A percentile compares a stretch with the other conserved stretches of the same genome.
These are phyloP conservation scores for Ips typographus DNA, from an alignment of 1,140 invertebrate species.

Conservation along the genomic window DNA sequence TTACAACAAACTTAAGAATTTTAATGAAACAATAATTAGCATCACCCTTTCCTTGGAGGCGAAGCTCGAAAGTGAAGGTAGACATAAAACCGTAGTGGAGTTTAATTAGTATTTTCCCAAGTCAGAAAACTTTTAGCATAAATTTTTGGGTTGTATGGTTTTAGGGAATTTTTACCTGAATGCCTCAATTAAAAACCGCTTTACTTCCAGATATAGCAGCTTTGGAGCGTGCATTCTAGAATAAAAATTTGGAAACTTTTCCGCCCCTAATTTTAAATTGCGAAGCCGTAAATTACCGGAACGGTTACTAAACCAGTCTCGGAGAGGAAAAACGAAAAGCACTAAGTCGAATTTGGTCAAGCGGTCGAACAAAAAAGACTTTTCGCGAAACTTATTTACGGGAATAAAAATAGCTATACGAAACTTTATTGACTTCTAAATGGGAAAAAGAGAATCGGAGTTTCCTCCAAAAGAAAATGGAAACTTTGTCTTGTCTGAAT, in stretches of 20 bases:
- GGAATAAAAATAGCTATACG: conserved; percentile 18
- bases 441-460: conserved; percentile 21
- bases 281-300: too few species aligned
- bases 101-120: conserved; percentile 36
- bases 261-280: too few species aligned
- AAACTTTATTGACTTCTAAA: conserved; percentile 27
- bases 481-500: conserved; percentile 29
- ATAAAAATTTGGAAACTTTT: too few species aligned
- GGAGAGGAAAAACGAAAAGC: too few species aligned
- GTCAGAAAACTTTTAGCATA: conserved; percentile 32
- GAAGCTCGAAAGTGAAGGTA: conserved; percentile 19
- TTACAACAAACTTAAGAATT: conserved; percentile 27
- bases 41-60: conserved; percentile 17
- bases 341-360: conserved; percentile 15
- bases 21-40: conserved; percentile 31
- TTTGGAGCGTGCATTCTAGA: not conserved
- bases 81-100: conserved; percentile 22
- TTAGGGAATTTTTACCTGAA: conserved; percentile 18
- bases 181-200: conserved; percentile 22
- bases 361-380: conserved; percentile 14
- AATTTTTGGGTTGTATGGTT: conserved; percentile 9
- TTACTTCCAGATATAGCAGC: not conserved
- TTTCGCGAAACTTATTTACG: conserved; percentile 14
- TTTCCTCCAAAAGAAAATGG: conserved; percentile 28
- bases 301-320: too few species aligned